Percentiles rank a stretch among this genome's conserved stretches.
Conservation (phyloP, 2,888 invertebrate genomes). For the Euclidia mi region DNA sequence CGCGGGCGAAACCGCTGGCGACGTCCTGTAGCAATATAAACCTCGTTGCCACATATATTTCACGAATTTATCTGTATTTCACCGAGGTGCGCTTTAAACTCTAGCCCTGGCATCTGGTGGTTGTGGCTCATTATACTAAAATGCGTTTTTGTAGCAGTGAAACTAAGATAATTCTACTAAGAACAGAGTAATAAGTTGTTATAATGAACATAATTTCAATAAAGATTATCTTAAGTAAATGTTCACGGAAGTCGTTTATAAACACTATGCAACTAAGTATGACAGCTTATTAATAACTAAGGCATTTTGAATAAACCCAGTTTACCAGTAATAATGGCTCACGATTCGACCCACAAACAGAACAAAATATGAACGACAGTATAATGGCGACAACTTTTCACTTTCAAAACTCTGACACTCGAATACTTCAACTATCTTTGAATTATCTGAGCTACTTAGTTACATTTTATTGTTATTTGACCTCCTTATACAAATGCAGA, state of each 20-base stretch:
- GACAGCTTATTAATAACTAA: not conserved
- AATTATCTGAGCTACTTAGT: constrained; percentile 35
- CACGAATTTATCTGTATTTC: too few relatives aligned
- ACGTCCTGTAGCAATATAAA: too few relatives aligned
- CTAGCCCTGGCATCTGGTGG: too few relatives aligned
- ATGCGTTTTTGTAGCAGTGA: too few relatives aligned
- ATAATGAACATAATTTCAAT: too few relatives aligned
- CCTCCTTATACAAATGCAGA: constrained; percentile 40
- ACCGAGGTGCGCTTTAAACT: too few relatives aligned
- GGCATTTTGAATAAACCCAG: constrained; percentile 30
- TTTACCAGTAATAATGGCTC: constrained; percentile 36
- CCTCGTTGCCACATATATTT: too few relatives aligned
- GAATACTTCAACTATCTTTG: constrained; percentile 28
- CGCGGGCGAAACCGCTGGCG: too few relatives aligned
- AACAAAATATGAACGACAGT: constrained; percentile 25
- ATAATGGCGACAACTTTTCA: constrained; percentile 46
- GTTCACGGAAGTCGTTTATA: constrained; percentile 10
- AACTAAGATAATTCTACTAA: too few relatives aligned
- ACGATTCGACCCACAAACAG: constrained; percentile 46
- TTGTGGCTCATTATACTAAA: too few relatives aligned
- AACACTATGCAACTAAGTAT: not conserved
- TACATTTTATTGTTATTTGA: constrained; percentile 44
- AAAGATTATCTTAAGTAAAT: too few relatives aligned
- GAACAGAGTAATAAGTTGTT: too few relatives aligned
- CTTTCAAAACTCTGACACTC: constrained; percentile 48